A percentile compares a stretch with the other conserved stretches of the same genome.
Conservation (phyloP, 2,797 vertebrate species). For the Onychomys torridus region DNA sequence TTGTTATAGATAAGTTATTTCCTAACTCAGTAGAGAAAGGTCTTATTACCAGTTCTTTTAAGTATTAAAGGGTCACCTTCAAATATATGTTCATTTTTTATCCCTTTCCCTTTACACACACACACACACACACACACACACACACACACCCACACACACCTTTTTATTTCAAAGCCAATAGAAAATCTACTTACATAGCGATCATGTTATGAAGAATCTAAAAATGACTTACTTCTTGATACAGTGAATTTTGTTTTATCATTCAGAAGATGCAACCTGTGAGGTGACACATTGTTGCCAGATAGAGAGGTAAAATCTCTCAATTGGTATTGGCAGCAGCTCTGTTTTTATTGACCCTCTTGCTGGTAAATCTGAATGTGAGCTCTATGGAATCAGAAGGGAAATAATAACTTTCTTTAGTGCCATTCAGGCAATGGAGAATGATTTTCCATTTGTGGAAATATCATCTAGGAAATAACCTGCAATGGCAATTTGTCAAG, state of each 20-base stretch:
- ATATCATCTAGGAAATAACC: slow-evolving; percentile 80
- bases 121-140: not conserved
- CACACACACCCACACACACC: not conserved
- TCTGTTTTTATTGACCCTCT: slow-evolving; percentile 80
- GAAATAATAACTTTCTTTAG: slow-evolving; percentile 82
- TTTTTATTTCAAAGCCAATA: slow-evolving; percentile 61
- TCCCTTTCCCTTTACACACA: not conserved
- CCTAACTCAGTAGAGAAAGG: slow-evolving; percentile 56
- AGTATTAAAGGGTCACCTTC: slow-evolving; percentile 57
- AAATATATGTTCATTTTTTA: slow-evolving; percentile 56
- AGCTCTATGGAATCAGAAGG: slow-evolving; percentile 73
- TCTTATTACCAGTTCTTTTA: slow-evolving; percentile 43
- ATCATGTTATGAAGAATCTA: slow-evolving; percentile 52
- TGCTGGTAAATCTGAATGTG: slow-evolving; percentile 81
- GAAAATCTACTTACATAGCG: slow-evolving; percentile 65
- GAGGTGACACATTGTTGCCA: slow-evolving; percentile 67
- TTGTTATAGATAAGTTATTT: slow-evolving; percentile 34
- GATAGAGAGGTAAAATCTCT: slow-evolving; percentile 75
- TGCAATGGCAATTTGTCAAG: slow-evolving; percentile 79
- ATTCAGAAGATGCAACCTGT: slow-evolving; percentile 60
- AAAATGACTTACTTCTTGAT: slow-evolving; percentile 69
- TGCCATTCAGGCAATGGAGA: slow-evolving; percentile 74
- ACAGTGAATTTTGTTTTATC: slow-evolving; percentile 71
- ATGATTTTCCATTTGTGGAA: slow-evolving; percentile 82
- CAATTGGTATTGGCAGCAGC: slow-evolving; percentile 75